Evolutionary conservation across 2,797 vertebrate genomes (phyloP), one percentile per base, ranked within the genome.

Genomic region (Oreochromis grahami): DNA sequence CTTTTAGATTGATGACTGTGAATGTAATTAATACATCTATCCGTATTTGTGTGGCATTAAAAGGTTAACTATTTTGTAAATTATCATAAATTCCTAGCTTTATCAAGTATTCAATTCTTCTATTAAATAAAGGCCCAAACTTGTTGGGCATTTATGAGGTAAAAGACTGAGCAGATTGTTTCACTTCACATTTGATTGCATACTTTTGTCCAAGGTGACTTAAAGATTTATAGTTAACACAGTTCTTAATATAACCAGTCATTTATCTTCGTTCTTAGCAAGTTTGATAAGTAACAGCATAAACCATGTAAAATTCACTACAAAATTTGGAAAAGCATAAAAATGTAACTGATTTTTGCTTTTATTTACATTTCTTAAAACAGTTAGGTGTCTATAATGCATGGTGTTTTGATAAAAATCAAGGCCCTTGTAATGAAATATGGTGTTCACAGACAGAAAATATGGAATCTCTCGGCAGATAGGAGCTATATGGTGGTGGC

Each of bases 51-150:
- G 90, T 88, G 68, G 72, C 85, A 82, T 89, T 72, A 58, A 87
- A 88, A 88, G 7, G 87, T 87, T 55, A 92, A 90, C 88, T 95
- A 95, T 97, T 96, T 96, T 96, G 90, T 96, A 94, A 94, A 87
- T 86, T 84, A 93, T 88, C 84, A 92, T 85, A 89, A 89, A 93
- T 84, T n/a, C 10, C 88, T 86, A 87, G 51, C 79, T 93, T 92
- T 95, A 91, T 94, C 65, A 81, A 87, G 70, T 92, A 95, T 93
- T 90, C 2, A 89, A 72, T 78, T 92, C 93, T 95, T 95, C 83
- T 92, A 96, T 95, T 95, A 94, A 95, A 96, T 95, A 94, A 95
- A 96, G 88, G 83, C 89, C 92, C 91, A 76, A 11, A 38, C 9
- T 84, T 80, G n/a, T 55, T 19, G 15, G 89, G 86, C 80, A 90